Evolutionary conservation across 2,113 vertebrate genomes (phyloP).

Genomic region (Oreochromis niloticus): DNA sequence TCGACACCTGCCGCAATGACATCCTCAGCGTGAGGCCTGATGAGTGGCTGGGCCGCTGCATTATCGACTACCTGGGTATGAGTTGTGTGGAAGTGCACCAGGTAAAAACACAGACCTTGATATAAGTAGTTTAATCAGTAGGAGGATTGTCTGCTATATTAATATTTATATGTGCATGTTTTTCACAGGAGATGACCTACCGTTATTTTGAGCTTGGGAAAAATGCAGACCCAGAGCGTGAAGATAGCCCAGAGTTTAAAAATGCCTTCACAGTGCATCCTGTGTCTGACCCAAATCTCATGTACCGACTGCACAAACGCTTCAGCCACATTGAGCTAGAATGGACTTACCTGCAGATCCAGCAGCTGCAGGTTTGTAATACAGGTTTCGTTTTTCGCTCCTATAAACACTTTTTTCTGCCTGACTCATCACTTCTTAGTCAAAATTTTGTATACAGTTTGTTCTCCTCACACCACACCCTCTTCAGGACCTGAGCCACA

Average conservation of each 20-base stretch:
- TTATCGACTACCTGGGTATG: slow-evolving; percentile 90
- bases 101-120: slow-evolving; percentile 63
- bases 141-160: background rate
- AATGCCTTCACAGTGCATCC: slow-evolving; percentile 86
- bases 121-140: background rate
- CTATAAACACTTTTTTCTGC: background rate
- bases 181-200: slow-evolving; percentile 83
- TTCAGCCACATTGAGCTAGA: slow-evolving; percentile 91
- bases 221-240: slow-evolving; percentile 86
- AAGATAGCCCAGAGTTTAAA: slow-evolving; percentile 81
- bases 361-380: slow-evolving; percentile 85
- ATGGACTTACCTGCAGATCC: slow-evolving; percentile 84
- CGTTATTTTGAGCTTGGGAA: slow-evolving; percentile 87
- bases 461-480: background rate
- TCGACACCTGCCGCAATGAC: slow-evolving; percentile 91
- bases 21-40: slow-evolving; percentile 93
- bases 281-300: slow-evolving; percentile 83
- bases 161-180: background rate
- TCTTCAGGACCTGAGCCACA: background rate
- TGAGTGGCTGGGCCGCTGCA: slow-evolving; percentile 96
- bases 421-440: background rate
- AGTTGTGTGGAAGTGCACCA: slow-evolving; percentile 86
- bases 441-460: background rate
- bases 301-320: slow-evolving; percentile 91
- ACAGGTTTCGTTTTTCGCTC: background rate